Percentiles rank a stretch among this genome's conserved stretches.
These are phyloP conservation scores for Hirudinaria manillensis DNA, from an alignment of 2,888 invertebrate genomes.

Conservation along the genomic window DNA sequence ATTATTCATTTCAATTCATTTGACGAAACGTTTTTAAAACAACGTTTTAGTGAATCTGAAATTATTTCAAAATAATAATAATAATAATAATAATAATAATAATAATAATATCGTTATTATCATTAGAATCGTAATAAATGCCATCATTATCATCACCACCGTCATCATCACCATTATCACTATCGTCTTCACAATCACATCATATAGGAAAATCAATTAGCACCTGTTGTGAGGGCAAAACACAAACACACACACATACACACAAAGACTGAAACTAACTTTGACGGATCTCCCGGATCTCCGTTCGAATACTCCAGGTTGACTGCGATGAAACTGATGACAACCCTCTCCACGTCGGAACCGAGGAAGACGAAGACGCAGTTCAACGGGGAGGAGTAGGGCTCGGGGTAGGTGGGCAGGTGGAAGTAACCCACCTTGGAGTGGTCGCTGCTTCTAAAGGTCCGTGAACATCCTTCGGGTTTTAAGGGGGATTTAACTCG, in stretches of 20 bases:
- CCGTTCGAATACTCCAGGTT: neutral
- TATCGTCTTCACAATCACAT: too few relatives aligned
- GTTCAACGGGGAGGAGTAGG: neutral
- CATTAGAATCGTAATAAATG: too few relatives aligned
- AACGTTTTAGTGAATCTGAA: too few relatives aligned
- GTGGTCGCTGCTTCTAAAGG: neutral
- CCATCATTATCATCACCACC: too few relatives aligned
- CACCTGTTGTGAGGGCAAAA: too few relatives aligned
- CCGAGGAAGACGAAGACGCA: neutral
- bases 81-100: too few relatives aligned
- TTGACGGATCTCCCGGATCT: neutral
- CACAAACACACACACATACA: slow-evolving; percentile 5
- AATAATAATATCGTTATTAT: too few relatives aligned
- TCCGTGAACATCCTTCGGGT: neutral
- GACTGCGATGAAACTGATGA: neutral
- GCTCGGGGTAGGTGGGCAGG: neutral
- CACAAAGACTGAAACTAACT: neutral
- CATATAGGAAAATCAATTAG: too few relatives aligned
- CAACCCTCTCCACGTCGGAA: neutral
- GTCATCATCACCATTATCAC: too few relatives aligned
- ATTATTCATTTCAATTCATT: too few relatives aligned
- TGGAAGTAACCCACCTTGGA: neutral
- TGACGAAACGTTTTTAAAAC: too few relatives aligned
- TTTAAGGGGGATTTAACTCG: neutral
- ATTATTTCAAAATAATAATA: too few relatives aligned